Percentiles rank a stretch among this genome's conserved stretches.
phyloP scores from a whole-genome alignment of 2,888 invertebrate species.

The Drosophila antonietae region DNA sequence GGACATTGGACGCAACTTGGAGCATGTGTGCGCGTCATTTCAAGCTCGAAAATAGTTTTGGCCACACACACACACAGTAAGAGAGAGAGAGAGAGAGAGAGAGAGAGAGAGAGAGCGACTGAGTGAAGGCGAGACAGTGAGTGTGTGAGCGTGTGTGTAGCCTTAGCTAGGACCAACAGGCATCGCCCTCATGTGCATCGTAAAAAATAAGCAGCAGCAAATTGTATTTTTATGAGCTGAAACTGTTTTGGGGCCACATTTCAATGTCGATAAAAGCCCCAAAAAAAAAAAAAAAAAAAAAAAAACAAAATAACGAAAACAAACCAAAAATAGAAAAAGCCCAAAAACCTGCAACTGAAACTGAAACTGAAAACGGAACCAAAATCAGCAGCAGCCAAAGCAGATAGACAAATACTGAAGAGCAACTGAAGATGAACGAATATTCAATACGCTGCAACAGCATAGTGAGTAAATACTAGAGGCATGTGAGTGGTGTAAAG shows the following conservation, averaged over 20 bases:
- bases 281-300: conserved; percentile 18
- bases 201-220: conserved; percentile 82
- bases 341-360: conserved; percentile 10
- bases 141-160: background rate
- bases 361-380: conserved; percentile 28
- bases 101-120: background rate
- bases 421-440: background rate
- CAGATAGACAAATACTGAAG: conserved; percentile 1
- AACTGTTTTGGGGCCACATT: conserved; percentile 83
- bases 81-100: background rate
- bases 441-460: background rate
- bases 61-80: conserved; percentile 28
- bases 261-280: conserved; percentile 79
- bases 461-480: background rate
- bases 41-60: conserved; percentile 76
- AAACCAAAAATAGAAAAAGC: conserved; percentile 10
- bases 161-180: conserved; percentile 25
- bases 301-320: background rate
- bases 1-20: conserved; percentile 69
- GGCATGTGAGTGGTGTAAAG: background rate
- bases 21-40: conserved; percentile 77
- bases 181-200: conserved; percentile 79
- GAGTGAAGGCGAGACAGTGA: background rate
- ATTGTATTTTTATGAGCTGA: conserved; percentile 84
- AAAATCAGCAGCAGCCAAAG: conserved; percentile 5